phyloP scores from a whole-genome alignment of 2,113 vertebrate species.

The Oncorhynchus masou region DNA sequence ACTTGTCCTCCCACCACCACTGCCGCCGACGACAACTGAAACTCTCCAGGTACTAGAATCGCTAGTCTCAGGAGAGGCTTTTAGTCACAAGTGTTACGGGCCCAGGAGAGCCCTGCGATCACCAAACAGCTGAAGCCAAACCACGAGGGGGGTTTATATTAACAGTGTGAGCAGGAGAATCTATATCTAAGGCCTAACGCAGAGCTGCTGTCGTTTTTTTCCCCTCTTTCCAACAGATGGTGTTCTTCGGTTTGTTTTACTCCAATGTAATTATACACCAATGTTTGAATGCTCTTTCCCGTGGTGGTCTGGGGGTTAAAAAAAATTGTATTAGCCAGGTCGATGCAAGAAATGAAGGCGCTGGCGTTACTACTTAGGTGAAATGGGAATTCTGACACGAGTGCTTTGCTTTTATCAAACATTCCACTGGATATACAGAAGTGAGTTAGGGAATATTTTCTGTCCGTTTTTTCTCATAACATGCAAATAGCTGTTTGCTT shows the following conservation, averaged over 20 bases:
- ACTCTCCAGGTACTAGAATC: background rate
- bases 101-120: background rate
- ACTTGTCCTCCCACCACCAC: background rate
- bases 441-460: constrained; percentile 27
- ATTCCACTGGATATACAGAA: constrained; percentile 39
- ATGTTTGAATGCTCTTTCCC: background rate
- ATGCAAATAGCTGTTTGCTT: constrained; percentile 67
- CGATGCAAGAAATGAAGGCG: background rate
- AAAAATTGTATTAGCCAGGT: background rate
- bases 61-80: background rate
- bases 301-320: background rate
- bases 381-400: constrained; percentile 22
- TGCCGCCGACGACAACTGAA: background rate
- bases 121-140: constrained; percentile 10
- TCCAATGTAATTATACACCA: background rate
- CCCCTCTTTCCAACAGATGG: constrained; percentile 31
- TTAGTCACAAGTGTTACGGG: background rate
- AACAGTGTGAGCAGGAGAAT: constrained; percentile 6
- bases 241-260: background rate
- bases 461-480: constrained; percentile 45
- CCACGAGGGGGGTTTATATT: background rate
- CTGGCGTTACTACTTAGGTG: background rate
- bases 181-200: constrained; percentile 28
- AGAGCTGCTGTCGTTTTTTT: constrained; percentile 54
- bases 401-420: constrained; percentile 34